Evolutionary conservation across 1,140 invertebrate species (phyloP), one percentile per base, ranked within the genome.

Genomic region (Antheraea mylitta): DNA sequence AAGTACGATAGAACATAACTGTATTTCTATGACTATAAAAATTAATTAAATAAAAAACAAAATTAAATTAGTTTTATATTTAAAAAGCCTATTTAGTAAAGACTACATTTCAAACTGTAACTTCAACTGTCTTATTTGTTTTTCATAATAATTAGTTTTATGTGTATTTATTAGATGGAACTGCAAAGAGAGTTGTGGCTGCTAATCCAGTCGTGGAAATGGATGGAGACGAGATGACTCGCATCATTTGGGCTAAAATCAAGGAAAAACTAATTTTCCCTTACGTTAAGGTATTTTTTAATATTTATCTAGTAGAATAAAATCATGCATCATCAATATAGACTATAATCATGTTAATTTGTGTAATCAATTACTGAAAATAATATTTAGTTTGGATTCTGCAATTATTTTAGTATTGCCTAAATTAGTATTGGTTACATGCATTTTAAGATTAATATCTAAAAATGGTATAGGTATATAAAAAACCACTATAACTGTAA

Each of bases 151-250:
- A 53, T 16, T 53, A n/a, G 5, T 61, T 22, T 61, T 16, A 22
- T 22, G 10, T 72, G 66, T 80, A 78, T 80, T 63, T 80, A 89
- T 79, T 72, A 95, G 94, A 94, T 94, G 93, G 91, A 9, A 89
- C 92, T 37, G 91, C 87, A 53, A 94, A 94, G 77, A 89, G 95
- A 66, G 95, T 96, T 76, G 92, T 94, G 73, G 95, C 94, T 22
- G 91, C 93, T 58, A 95, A 96, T 60, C 95, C 97, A 18, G 94
- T 98, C 62, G 97, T 98, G 62, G 97, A 98, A 85, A 95, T 98
- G 93, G 97, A 98, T 92, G 97, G 97, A 69, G 97, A 98, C 94
- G 97, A 98, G 91, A 98, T 98, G 97, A 96, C 95, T 58, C 94
- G 96, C 73, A 96, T 98, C 68, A 97, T 98, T 74, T 98, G 97